Evolutionary conservation across 2,797 vertebrate genomes (phyloP).

Genomic region (Typhlichthys subterraneus): DNA sequence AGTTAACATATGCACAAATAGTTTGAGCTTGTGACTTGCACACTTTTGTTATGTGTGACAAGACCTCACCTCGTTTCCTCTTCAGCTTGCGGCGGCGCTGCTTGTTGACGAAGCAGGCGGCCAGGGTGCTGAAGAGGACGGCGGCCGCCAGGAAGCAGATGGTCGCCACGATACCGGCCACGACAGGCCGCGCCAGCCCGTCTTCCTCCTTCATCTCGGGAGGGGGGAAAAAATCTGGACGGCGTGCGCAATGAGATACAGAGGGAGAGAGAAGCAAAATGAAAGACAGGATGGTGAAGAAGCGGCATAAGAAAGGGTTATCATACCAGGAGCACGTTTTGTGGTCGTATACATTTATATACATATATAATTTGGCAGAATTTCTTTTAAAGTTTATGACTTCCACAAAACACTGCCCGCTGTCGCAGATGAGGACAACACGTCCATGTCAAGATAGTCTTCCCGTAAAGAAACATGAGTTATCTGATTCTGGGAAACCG

Average conservation of each 20-base stretch:
- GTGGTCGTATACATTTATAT: no score
- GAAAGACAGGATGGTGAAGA: background rate
- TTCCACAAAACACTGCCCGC: no score
- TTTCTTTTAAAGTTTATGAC: no score
- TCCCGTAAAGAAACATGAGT: no score
- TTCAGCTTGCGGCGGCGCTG: constrained; percentile 95
- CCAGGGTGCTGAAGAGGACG: constrained; percentile 95
- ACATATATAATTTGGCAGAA: no score
- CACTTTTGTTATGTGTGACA: background rate
- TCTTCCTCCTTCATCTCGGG: constrained; percentile 93
- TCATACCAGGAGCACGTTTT: background rate
- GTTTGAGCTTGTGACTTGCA: no score
- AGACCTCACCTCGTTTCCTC: constrained; percentile 90
- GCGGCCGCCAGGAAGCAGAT: constrained; percentile 98
- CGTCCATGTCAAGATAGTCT: no score
- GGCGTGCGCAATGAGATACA: background rate
- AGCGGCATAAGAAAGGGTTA: background rate
- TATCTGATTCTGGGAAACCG: no score
- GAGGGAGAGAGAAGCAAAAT: constrained; percentile 1
- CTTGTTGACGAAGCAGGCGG: constrained; percentile 97
- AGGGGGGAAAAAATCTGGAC: constrained; percentile 90
- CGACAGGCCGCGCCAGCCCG: constrained; percentile 90
- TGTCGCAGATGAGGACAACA: no score
- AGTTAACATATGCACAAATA: no score
- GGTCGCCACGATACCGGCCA: constrained; percentile 97